Evolutionary conservation across 2,113 vertebrate genomes (phyloP).

Genomic region (Lipophrys pholis): DNA sequence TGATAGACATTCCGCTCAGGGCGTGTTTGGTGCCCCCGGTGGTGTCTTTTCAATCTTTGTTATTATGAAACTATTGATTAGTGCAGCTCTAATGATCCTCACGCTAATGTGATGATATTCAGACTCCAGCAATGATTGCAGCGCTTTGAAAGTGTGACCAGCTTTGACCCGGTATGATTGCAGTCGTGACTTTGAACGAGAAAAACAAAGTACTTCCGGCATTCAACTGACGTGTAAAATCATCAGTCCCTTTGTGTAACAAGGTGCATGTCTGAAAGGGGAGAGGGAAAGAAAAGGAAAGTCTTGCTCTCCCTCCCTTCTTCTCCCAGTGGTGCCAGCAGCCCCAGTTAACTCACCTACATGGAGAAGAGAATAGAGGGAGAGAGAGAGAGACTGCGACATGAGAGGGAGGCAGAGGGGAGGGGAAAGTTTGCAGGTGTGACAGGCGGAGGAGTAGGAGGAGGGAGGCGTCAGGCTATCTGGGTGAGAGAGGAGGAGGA

Average conservation of each 20-base stretch:
- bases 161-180: neutral
- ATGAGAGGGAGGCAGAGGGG: conserved; percentile 62
- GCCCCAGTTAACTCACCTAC: conserved; percentile 83
- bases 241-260: conserved; percentile 55
- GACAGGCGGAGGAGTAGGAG: conserved; percentile 71
- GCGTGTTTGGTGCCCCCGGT: conserved; percentile 14
- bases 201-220: conserved; percentile 6
- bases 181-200: conserved; percentile 25
- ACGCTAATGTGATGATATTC: neutral
- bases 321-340: conserved; percentile 80
- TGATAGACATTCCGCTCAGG: neutral
- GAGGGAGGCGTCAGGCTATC: conserved; percentile 71
- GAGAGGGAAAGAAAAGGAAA: conserved; percentile 26
- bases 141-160: conserved; percentile 5
- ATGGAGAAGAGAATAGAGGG: conserved; percentile 75
- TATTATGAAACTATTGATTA: neutral
- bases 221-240: conserved; percentile 30
- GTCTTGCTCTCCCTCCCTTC: conserved; percentile 15
- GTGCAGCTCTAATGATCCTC: neutral
- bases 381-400: conserved; percentile 66
- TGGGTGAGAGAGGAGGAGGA: conserved; percentile 68
- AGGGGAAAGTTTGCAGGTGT: conserved; percentile 83
- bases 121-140: neutral
- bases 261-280: conserved; percentile 34
- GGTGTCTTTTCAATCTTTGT: conserved; percentile 9